phyloP scores from a whole-genome alignment of 37 sponge, comb jelly and placozoan genomes.

The Halisarca cf. caerulea region DNA sequence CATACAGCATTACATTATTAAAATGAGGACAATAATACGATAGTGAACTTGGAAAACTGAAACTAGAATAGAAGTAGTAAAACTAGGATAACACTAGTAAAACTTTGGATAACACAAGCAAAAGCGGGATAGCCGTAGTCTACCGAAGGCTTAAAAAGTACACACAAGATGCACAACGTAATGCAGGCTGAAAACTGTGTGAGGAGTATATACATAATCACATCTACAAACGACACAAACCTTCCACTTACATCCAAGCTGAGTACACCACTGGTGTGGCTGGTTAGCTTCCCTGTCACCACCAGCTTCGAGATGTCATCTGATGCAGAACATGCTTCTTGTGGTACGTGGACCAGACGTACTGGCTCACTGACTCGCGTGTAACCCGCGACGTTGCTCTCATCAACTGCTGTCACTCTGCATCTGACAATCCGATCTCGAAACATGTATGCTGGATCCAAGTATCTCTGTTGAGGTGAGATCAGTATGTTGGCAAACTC shows the following conservation, averaged over 20 bases:
- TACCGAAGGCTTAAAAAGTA: no score
- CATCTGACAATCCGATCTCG: slow-evolving; percentile 44
- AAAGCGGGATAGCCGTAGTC: no score
- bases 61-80: no score
- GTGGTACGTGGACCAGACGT: background rate
- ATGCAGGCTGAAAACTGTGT: no score
- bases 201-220: no score
- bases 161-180: no score
- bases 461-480: background rate
- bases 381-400: slow-evolving; percentile 15
- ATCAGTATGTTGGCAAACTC: slow-evolving; percentile 26
- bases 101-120: no score
- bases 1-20: no score
- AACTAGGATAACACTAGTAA: no score
- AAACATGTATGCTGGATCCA: slow-evolving; percentile 44
- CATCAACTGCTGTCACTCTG: slow-evolving; percentile 31
- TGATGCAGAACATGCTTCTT: slow-evolving; percentile 2
- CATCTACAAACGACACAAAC: no score
- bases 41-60: no score
- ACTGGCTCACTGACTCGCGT: slow-evolving; percentile 29
- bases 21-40: no score
- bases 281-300: background rate
- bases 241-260: background rate
- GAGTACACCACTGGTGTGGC: background rate
- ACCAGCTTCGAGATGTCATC: background rate